Base-by-base conservation (phyloP, 2,113 vertebrate genomes). In the Nothobranchius kuhntae region DNA sequence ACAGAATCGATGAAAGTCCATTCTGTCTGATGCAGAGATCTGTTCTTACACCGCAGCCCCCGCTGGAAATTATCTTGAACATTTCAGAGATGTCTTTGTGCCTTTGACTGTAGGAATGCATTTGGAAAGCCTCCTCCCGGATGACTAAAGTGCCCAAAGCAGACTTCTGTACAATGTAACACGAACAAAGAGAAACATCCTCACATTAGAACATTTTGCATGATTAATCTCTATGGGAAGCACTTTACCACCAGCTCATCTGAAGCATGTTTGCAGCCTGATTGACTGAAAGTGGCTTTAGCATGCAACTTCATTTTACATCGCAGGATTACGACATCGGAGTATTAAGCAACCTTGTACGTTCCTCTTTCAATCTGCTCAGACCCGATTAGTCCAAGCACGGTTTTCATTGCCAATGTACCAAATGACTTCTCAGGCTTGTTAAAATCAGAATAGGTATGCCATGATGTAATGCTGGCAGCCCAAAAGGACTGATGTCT, bases 391-490 rank as follows among this genome's bases (percentile, higher is more conserved):
- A 68, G 58, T 55, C 53, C 57, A 14, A 53, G 65, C 61, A 14
- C 7, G 38, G 58, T 64, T 80, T 67, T 61, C 7, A 0, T 69
- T 85, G 83, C 82, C 76, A 80, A 68, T 15, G 54, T 36, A 56
- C 63, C 51, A 60, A 83, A 77, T 61, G 61, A 83, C 70, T 82
- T 61, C 75, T 50, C 68, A 38, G 52, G 68, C 75, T 78, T 55
- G 61, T 73, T 88, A 48, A 75, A 77, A 76, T 73, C 77, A 76
- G 74, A 79, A 72, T 58, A 78, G 84, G 81, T 82, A 85, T 79
- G 85, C 48, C 53, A 12, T 91, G 87, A 88, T 77, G 83, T 83
- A 67, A 86, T 84, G 79, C 65, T 81, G 83, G 79, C 81, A 67
- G 64, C 67, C 73, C 24, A 13, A 11, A 68, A 54, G 85, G 87